These are phyloP conservation scores for Chelmon rostratus DNA, from an alignment of 2,797 vertebrate species.

Conservation along the genomic window DNA sequence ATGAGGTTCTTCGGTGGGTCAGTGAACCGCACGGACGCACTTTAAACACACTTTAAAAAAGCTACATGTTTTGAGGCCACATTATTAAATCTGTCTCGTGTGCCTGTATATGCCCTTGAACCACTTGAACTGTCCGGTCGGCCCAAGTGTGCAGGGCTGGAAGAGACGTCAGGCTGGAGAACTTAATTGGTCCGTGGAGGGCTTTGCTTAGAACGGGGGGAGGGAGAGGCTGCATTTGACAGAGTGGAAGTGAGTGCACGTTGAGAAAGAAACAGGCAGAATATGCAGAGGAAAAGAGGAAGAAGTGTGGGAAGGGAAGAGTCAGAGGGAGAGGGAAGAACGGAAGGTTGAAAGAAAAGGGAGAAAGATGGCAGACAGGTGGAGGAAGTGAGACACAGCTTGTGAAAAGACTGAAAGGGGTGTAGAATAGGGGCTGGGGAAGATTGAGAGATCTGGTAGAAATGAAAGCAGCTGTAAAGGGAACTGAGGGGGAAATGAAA, in stretches of 20 bases:
- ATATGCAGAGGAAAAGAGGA: slow-evolving; percentile 37
- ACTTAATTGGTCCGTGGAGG: slow-evolving; percentile 75
- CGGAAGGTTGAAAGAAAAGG: slow-evolving; percentile 55
- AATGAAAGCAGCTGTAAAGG: slow-evolving; percentile 79
- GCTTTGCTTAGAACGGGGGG: slow-evolving; percentile 37
- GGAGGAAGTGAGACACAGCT: slow-evolving; percentile 72
- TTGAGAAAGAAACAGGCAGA: slow-evolving; percentile 23
- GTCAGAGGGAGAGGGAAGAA: slow-evolving; percentile 40
- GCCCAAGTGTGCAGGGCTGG: slow-evolving; percentile 42
- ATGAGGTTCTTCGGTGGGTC: slow-evolving; percentile 34
- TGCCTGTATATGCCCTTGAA: slow-evolving; percentile 58
- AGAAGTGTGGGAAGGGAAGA: slow-evolving; percentile 29
- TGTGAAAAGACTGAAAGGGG: slow-evolving; percentile 63
- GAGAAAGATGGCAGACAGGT: slow-evolving; percentile 70
- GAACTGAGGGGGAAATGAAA: slow-evolving; percentile 78
- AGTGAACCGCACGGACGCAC: slow-evolving; percentile 2
- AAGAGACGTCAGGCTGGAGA: slow-evolving; percentile 56
- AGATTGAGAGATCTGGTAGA: slow-evolving; percentile 77
- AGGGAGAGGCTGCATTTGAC: slow-evolving; percentile 21
- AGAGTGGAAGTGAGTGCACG: slow-evolving; percentile 18
- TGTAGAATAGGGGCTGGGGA: slow-evolving; percentile 49
- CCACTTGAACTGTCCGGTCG: slow-evolving; percentile 59
- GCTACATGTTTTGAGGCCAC: slow-evolving; percentile 22
- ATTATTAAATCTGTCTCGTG: slow-evolving; percentile 34
- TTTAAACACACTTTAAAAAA: slow-evolving; percentile 31